Conservation (phyloP, 2,113 vertebrate genomes). For the Aegithalos caudatus region DNA sequence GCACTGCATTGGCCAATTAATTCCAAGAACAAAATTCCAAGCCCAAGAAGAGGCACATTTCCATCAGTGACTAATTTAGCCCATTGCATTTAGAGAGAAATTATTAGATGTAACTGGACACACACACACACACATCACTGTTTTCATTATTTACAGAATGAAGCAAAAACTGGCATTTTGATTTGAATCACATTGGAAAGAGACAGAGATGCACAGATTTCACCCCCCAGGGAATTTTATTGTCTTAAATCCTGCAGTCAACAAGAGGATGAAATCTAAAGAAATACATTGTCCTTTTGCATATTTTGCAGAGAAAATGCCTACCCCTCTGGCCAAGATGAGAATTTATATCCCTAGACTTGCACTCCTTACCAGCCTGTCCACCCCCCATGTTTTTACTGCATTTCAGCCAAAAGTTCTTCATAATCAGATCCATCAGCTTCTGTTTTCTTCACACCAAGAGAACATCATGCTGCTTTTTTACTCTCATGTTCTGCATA, state of each 20-base stretch:
- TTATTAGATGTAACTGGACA: background rate
- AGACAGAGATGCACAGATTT: background rate
- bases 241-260: background rate
- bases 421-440: background rate
- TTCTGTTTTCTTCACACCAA: background rate
- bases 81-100: background rate
- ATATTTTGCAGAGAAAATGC: background rate
- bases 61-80: background rate
- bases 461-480: background rate
- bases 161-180: background rate
- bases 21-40: background rate
- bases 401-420: background rate
- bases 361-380: background rate
- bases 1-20: background rate
- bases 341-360: background rate
- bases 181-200: background rate
- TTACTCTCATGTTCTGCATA: background rate
- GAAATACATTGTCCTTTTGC: background rate
- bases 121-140: background rate
- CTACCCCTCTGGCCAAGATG: background rate
- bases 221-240: background rate
- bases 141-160: background rate
- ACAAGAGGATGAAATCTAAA: background rate
- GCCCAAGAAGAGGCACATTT: background rate
- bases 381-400: background rate